These are phyloP conservation scores for Carettochelys insculpta DNA, from an alignment of 2,113 vertebrate species.

Conservation along the genomic window DNA sequence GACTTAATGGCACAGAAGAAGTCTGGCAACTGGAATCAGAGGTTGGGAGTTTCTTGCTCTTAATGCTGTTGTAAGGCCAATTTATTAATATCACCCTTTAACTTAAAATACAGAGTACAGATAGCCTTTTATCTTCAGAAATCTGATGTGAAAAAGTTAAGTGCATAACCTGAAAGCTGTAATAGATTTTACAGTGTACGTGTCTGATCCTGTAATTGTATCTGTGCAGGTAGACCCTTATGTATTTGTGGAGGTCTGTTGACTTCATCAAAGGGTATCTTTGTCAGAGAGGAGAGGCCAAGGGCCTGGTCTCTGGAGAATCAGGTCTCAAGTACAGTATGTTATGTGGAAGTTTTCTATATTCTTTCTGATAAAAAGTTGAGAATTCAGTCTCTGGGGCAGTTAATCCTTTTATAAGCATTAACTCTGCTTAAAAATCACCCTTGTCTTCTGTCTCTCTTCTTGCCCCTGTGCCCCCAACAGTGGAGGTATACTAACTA, in stretches of 20 bases:
- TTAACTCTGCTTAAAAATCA: background rate
- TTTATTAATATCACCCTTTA: slow-evolving; percentile 37
- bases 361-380: background rate
- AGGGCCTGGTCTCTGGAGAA: slow-evolving; percentile 6
- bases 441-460: background rate
- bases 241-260: background rate
- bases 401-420: background rate
- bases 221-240: background rate
- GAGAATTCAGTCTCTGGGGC: background rate
- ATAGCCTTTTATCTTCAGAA: background rate
- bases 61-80: slow-evolving; percentile 46
- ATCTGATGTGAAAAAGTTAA: background rate
- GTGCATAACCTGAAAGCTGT: background rate
- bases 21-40: slow-evolving; percentile 32
- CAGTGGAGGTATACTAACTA: background rate
- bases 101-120: fast-evolving
- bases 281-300: fast-evolving
- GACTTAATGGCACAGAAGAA: background rate
- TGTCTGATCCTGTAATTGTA: background rate
- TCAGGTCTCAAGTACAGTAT: background rate
- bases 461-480: background rate
- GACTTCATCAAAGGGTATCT: background rate
- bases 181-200: background rate
- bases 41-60: slow-evolving; percentile 34
- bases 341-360: background rate